Evolutionary conservation across 1,140 invertebrate genomes (phyloP).

Genomic region (Copidosoma floridanum): DNA sequence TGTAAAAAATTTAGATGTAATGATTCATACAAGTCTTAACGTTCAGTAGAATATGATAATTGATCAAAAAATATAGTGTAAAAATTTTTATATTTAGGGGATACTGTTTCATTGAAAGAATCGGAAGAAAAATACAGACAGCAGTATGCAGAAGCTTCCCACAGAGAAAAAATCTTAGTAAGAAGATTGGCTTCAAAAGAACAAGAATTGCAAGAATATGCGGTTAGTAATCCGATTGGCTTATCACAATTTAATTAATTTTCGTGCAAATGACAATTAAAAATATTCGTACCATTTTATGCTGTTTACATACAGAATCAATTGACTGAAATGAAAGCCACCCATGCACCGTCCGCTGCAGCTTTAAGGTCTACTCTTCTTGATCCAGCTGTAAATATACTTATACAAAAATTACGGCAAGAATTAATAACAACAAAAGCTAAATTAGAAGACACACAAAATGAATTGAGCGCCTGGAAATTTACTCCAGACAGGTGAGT

Average conservation of each 20-base stretch:
- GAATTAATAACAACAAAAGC: conserved; percentile 87
- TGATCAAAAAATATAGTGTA: too few species aligned
- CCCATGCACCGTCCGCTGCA: conserved; percentile 75
- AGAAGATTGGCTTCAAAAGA: conserved; percentile 90
- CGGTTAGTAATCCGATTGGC: conserved; percentile 75
- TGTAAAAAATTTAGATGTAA: too few species aligned
- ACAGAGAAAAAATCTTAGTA: conserved; percentile 88
- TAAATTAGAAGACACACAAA: conserved; percentile 94
- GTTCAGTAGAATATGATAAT: too few species aligned
- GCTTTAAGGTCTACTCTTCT: conserved; percentile 79
- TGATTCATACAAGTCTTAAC: too few species aligned
- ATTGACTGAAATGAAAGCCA: conserved; percentile 84
- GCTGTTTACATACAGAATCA: conserved; percentile 69
- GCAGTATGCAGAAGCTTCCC: conserved; percentile 79
- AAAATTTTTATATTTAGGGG: too few species aligned
- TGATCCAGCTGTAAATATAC: conserved; percentile 93
- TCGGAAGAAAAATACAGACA: conserved; percentile 79
- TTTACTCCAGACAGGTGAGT: conserved; percentile 92
- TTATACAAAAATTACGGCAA: conserved; percentile 88
- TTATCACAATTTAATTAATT: conserved; percentile 13
- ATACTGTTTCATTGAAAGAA: conserved; percentile 72
- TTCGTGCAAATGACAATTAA: conserved; percentile 11
- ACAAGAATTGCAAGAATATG: conserved; percentile 94
- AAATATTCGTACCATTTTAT: too few species aligned
- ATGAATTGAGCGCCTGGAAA: conserved; percentile 97